Evolutionary conservation across 2,888 invertebrate species (phyloP).

Genomic region (Thymelicus lineola): DNA sequence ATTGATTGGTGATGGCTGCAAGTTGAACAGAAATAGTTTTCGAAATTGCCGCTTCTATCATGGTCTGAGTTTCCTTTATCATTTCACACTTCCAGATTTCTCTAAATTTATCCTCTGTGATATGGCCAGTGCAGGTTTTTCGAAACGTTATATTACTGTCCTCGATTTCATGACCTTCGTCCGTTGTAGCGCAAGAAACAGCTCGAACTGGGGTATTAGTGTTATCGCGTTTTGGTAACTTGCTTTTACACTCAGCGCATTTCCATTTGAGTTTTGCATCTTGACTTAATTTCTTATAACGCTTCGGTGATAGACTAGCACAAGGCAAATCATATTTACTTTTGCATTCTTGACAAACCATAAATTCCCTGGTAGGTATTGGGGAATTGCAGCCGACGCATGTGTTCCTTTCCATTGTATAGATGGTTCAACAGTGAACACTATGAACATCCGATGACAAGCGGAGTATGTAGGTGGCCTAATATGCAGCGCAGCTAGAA

Average conservation of each 20-base stretch:
- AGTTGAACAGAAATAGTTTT: too few relatives aligned
- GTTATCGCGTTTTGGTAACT: not conserved
- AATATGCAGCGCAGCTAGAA: not conserved
- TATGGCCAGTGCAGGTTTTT: too few relatives aligned
- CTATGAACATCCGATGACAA: not conserved
- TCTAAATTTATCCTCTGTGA: too few relatives aligned
- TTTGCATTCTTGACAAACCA: constrained; percentile 8
- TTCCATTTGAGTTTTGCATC: constrained; percentile 8
- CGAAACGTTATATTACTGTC: too few relatives aligned
- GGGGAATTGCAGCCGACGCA: constrained; percentile 12
- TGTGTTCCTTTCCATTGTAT: not conserved
- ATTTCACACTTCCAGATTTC: too few relatives aligned
- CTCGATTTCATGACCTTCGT: not conserved
- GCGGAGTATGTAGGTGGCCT: not conserved
- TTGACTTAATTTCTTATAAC: not conserved
- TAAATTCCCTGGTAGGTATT: constrained; percentile 26
- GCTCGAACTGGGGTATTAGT: constrained; percentile 3
- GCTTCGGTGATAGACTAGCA: constrained; percentile 2
- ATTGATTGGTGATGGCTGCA: too few relatives aligned
- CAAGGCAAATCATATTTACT: constrained; percentile 8
- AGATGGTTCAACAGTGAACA: too few relatives aligned
- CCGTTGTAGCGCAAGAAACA: not conserved
- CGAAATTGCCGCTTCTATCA: too few relatives aligned
- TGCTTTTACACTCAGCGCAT: constrained; percentile 14
- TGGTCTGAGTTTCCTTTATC: too few relatives aligned